Evolutionary conservation across 2,888 invertebrate genomes (phyloP).

Genomic region (Coelogynopora nodosa): DNA sequence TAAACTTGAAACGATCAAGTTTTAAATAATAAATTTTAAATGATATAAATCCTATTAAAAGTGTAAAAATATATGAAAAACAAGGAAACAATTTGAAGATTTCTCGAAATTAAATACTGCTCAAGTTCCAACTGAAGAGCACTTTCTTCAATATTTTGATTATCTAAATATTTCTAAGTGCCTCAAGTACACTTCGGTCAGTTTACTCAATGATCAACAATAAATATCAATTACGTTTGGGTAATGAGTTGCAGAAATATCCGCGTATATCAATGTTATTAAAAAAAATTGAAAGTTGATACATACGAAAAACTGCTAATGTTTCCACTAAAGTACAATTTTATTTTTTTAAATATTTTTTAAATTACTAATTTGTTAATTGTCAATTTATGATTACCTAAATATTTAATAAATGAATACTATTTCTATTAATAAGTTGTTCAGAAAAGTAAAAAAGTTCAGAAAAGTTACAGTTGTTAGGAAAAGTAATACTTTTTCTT

Average conservation of each 20-base stretch:
- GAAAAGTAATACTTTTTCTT: neutral
- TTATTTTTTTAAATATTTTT: too few relatives aligned
- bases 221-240: neutral
- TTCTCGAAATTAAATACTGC: neutral
- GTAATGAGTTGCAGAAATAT: too few relatives aligned
- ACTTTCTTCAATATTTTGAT: neutral
- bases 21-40: neutral
- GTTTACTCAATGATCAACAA: neutral
- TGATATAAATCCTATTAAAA: neutral
- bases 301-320: too few relatives aligned
- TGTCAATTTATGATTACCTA: too few relatives aligned
- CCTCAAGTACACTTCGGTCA: neutral
- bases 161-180: neutral
- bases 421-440: neutral
- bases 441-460: neutral
- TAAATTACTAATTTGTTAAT: too few relatives aligned
- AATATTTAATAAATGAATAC: too few relatives aligned
- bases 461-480: too few relatives aligned
- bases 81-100: neutral
- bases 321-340: too few relatives aligned
- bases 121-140: neutral
- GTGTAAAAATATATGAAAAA: neutral
- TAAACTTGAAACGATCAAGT: neutral
- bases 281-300: too few relatives aligned
- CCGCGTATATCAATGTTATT: too few relatives aligned